Conservation (phyloP, 37 sponge, comb jelly and placozoan species). For the Bolinopsis microptera region DNA sequence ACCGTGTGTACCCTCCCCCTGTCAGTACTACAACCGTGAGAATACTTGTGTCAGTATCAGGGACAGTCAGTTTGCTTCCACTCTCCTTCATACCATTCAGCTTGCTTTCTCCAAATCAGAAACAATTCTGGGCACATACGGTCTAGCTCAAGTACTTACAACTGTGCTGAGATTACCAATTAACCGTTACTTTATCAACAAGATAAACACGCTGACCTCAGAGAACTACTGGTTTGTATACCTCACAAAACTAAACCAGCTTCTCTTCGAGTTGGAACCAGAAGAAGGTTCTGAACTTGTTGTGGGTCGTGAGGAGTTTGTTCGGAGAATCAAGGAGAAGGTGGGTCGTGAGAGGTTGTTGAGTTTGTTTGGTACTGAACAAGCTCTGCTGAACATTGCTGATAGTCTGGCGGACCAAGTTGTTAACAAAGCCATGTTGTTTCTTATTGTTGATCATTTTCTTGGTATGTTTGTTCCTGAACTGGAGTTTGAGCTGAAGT, state of each 20-base stretch:
- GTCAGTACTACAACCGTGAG: neutral
- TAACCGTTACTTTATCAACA: slow-evolving; percentile 43
- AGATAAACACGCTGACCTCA: slow-evolving; percentile 41
- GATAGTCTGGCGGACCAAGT: neutral
- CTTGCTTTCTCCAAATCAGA: neutral
- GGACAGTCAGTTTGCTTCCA: neutral
- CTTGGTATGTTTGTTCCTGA: slow-evolving; percentile 50
- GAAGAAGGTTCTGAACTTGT: neutral
- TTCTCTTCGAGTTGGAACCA: neutral
- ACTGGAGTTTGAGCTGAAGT: neutral
- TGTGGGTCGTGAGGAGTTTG: neutral
- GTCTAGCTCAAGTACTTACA: neutral
- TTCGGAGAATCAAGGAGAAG: neutral
- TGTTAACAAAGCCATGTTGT: slow-evolving; percentile 26
- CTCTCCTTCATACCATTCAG: slow-evolving; percentile 14
- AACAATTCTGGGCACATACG: neutral
- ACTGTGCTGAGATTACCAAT: slow-evolving; percentile 3
- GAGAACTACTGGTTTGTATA: slow-evolving; percentile 44
- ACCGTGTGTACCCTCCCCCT: slow-evolving; percentile 3
- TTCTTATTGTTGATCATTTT: neutral
- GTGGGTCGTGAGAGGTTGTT: neutral
- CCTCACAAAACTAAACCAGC: slow-evolving; percentile 44
- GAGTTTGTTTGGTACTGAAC: neutral
- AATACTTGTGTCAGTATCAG: neutral
- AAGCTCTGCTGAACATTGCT: neutral